phyloP scores from a whole-genome alignment of 2,113 vertebrate species.

The Seriola dumerili region DNA sequence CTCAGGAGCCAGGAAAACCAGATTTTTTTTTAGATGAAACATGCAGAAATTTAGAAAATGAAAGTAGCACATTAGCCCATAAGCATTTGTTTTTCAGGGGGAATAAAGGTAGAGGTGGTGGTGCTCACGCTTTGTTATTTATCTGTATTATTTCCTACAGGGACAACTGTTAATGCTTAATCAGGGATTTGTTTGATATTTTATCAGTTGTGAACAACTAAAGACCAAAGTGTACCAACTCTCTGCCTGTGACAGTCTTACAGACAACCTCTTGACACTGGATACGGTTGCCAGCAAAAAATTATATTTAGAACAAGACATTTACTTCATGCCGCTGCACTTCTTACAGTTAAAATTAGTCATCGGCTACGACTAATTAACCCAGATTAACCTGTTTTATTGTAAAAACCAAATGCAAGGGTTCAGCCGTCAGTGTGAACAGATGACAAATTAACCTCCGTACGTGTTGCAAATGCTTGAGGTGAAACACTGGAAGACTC shows the following conservation, averaged over 20 bases:
- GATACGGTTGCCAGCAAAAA: conserved; percentile 37
- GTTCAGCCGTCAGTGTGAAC: conserved; percentile 58
- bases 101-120: background rate
- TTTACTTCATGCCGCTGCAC: conserved; percentile 16
- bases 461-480: conserved; percentile 63
- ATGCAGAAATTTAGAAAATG: background rate
- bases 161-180: background rate
- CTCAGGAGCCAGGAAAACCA: conserved; percentile 7
- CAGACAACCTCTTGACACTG: conserved; percentile 39
- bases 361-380: conserved; percentile 2
- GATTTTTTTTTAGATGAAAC: conserved; percentile 1
- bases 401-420: conserved; percentile 19
- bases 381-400: conserved; percentile 12
- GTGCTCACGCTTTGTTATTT: background rate
- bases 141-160: background rate
- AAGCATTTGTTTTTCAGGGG: background rate
- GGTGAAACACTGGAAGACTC: conserved; percentile 75
- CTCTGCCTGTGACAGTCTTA: background rate
- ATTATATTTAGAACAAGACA: conserved; percentile 70
- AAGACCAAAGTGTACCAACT: conserved; percentile 1
- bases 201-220: background rate
- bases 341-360: conserved; percentile 7
- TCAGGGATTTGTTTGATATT: conserved; percentile 1
- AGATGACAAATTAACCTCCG: conserved; percentile 42
- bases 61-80: background rate